Evolutionary conservation across 2,888 invertebrate genomes (phyloP), one percentile per base, ranked within the genome.

Genomic region (Scaptomyza parva): DNA sequence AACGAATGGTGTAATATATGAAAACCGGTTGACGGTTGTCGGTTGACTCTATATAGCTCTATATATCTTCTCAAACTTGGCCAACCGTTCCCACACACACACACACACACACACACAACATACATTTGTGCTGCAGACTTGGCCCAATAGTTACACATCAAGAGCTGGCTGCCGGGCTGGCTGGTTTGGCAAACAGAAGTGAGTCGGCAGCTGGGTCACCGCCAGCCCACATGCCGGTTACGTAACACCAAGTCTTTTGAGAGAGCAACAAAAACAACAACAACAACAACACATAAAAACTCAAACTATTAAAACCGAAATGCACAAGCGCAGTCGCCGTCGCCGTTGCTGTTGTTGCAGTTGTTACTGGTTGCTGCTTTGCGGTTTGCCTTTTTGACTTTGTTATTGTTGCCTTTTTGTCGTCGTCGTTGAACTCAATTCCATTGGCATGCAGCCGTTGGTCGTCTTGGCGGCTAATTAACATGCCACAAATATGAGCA

Each of bases 11-110:
- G 84, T 84, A 73, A 76, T 70, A 76, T 70, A 53, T 69, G 81
- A 48, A 86, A 82, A 82, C 82, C 86, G 82, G 86, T 82, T 82
- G 78, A 80, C 71, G 74, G n/a, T n/a, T n/a, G n/a, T n/a, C n/a
- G n/a, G n/a, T 24, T 51, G 44, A 40, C 52, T 62, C n/a, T n/a
- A n/a, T n/a, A 39, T 39, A 45, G 40, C 64, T 35, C 33, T 59
- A 37, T 52, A 39, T 59, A 37, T 52, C 61, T 61, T 59, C 71
- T 68, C 65, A 68, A 74, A 75, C 70, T 84, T 72, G 78, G 85
- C 53, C 53, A 41, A 52, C 70, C 65, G 64, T 75, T 71, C 75
- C 74, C 77, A 82, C 69, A 67, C 63, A 50, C 58, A 40, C 50
- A 39, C 20, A 33, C 18, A 30, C 47, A 54, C 45, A 55, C 12